These are phyloP conservation scores for Penaeus indicus DNA, from an alignment of 1,140 invertebrate species.

Conservation along the genomic window DNA sequence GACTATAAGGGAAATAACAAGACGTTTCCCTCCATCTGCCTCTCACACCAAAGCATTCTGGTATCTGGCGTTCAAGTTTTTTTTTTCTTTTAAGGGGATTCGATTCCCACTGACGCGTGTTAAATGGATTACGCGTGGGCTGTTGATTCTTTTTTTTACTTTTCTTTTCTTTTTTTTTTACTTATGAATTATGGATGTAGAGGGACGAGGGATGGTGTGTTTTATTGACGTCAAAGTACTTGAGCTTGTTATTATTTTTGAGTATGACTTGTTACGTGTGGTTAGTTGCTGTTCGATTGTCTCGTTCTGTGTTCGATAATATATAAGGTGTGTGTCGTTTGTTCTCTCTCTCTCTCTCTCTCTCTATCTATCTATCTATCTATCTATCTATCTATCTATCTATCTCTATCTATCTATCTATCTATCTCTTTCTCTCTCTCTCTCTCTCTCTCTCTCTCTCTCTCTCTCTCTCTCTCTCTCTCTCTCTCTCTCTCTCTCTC, in stretches of 20 bases:
- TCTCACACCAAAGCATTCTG: too few relatives aligned
- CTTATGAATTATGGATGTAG: too few relatives aligned
- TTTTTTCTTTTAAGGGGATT: too few relatives aligned
- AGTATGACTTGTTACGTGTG: too few relatives aligned
- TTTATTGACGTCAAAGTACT: not conserved
- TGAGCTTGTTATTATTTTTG: not conserved
- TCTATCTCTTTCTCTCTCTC: slow-evolving; percentile 6
- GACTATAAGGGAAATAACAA: too few relatives aligned
- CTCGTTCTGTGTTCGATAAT: not conserved
- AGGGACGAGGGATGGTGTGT: too few relatives aligned
- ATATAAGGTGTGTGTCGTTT: not conserved
- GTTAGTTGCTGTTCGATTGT: not conserved
- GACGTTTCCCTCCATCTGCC: too few relatives aligned
- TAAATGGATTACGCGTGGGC: too few relatives aligned
- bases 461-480: not conserved
- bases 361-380: not conserved
- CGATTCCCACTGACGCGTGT: too few relatives aligned
- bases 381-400: not conserved
- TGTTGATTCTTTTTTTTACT: too few relatives aligned
- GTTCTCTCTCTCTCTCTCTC: not conserved
- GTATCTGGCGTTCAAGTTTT: too few relatives aligned
- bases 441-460: not conserved
- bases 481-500: slow-evolving; percentile 1
- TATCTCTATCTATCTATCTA: not conserved
- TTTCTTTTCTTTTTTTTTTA: too few relatives aligned